Base-by-base conservation (phyloP, 2,797 vertebrate genomes). In the Sebastes kiyomatsui region DNA sequence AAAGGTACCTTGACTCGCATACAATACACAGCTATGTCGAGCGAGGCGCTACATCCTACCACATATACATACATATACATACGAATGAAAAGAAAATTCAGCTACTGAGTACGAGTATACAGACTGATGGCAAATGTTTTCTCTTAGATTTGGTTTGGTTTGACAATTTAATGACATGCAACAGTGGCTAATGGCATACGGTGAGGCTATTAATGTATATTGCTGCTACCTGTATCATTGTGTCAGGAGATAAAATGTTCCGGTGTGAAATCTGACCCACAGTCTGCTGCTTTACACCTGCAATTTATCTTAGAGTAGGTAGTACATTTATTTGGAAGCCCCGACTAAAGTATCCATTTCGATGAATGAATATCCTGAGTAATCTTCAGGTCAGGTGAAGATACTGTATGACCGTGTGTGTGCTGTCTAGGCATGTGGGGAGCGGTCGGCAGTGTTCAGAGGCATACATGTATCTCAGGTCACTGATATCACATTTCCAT, bases 1-100 rank as follows among this genome's bases (percentile, higher is more conserved):
- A 99, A 97, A 42, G 98, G 99, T 99, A 96, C 7, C 13, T 42
- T 46, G 14, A 46, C 42, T 46, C 6, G 42, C 42, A 18, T 18
- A 46, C 42, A 46, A 10, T 46, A 46, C 42, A 46, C 16, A 46
- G 42, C 42, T 46, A 16, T 46, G 42, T 46, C 0, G 42, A 46
- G 42, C 42, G 16, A 46, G 6, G 20, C 7, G 16, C 42, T 25
- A 58, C 4, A 18, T 16, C 27, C 14, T 18, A 23, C 16, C 42
- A 13, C 14, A 33, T 33, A 33, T 33, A 33, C 32, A 33, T 52
- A 7, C n/a, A 25, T 25, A 22, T 23, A 32, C 27, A 23, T 18
- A 5, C 3, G 1, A 52, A 65, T 49, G 35, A 8, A 61, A 46
- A 30, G 22, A 27, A 42, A 56, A 66, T 75, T 10, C 32, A 22